These are phyloP conservation scores for Progne subis DNA, from an alignment of 2,113 vertebrate genomes.

Conservation along the genomic window DNA sequence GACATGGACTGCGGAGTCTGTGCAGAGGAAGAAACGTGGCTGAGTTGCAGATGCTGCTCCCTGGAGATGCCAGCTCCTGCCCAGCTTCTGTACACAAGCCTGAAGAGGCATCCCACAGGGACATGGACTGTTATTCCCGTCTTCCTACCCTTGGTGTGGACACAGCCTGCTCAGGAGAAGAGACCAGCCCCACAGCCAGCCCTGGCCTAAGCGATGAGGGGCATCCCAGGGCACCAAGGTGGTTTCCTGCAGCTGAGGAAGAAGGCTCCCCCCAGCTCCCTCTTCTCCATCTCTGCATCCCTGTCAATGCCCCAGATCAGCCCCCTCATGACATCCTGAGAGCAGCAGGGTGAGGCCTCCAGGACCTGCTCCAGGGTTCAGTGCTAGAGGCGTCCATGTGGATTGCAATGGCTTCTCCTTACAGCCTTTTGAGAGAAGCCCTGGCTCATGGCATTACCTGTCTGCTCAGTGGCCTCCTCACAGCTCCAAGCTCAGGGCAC, in stretches of 20 bases:
- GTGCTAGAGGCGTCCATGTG: not conserved
- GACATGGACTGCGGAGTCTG: not conserved
- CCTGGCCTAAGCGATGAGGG: not conserved
- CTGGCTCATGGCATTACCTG: not conserved
- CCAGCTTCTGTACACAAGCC: not conserved
- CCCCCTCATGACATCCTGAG: not conserved
- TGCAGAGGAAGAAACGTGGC: not conserved
- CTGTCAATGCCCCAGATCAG: not conserved
- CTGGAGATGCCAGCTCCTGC: not conserved
- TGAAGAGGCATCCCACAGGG: not conserved
- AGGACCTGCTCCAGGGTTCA: not conserved
- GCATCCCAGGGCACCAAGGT: not conserved
- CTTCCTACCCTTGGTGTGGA: not conserved
- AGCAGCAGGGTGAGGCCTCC: not conserved
- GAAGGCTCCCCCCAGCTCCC: not conserved
- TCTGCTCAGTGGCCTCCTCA: not conserved
- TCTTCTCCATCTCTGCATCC: not conserved
- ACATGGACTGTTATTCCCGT: fast-evolving
- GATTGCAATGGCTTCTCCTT: not conserved
- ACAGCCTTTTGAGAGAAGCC: not conserved
- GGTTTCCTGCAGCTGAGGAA: constrained; percentile 2
- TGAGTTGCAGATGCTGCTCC: not conserved
- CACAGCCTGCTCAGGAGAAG: not conserved
- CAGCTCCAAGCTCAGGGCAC: not conserved
- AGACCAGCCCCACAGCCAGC: not conserved